Conservation (phyloP, 2,113 vertebrate species). For the Physeter macrocephalus region DNA sequence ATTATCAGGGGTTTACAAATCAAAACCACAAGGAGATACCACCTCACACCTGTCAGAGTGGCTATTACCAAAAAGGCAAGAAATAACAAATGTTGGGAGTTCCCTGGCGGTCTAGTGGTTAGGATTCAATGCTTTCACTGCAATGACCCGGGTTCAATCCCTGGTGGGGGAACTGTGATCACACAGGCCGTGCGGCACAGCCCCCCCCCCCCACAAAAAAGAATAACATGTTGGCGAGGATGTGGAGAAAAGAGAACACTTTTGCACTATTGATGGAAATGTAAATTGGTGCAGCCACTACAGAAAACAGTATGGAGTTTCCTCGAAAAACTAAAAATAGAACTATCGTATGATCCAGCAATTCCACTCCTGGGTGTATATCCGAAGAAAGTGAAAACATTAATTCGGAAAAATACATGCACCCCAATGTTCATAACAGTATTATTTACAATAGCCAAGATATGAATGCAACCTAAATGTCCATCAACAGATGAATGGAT, state of each 20-base stretch:
- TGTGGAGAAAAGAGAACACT: background rate
- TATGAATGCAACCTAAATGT: background rate
- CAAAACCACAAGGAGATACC: background rate
- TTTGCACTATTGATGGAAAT: background rate
- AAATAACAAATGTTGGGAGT: background rate
- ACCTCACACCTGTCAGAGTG: background rate
- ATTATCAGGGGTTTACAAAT: background rate
- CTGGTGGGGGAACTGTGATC: background rate
- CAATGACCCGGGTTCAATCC: background rate
- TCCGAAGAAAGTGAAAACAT: background rate
- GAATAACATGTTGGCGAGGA: background rate
- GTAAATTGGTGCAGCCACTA: background rate
- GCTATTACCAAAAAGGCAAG: background rate
- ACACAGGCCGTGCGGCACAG: background rate
- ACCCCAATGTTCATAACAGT: background rate
- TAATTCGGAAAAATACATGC: background rate
- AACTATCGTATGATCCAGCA: background rate
- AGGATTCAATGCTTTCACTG: background rate
- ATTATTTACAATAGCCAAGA: background rate
- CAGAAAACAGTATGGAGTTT: background rate
- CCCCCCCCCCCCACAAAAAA: background rate
- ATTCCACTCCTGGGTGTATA: background rate
- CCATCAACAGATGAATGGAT: background rate
- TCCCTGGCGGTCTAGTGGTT: background rate
- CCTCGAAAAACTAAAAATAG: background rate